Evolutionary conservation across 2,888 invertebrate species (phyloP).

Genomic region (Zele albiditarsus): DNA sequence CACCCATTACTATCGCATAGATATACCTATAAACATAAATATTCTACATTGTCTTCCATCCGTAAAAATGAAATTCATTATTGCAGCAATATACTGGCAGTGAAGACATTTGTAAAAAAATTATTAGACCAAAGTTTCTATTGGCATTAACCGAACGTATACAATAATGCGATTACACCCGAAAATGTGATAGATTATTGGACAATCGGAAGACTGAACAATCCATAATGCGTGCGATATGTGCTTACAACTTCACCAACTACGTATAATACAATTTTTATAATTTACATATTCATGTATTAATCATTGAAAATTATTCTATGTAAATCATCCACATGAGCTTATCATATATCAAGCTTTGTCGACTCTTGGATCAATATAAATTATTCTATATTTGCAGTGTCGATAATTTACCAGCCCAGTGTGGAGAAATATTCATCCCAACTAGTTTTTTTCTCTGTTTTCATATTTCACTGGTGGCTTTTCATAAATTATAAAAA

Average conservation of each 20-base stretch:
- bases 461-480: constrained; percentile 13
- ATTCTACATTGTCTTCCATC: not conserved
- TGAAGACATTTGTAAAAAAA: not conserved
- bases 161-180: not conserved
- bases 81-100: not conserved
- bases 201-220: constrained; percentile 23
- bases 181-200: not conserved
- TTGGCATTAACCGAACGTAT: not conserved
- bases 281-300: not conserved
- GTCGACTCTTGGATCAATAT: not conserved
- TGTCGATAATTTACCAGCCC: not conserved
- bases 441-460: constrained; percentile 28
- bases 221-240: not conserved
- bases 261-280: not conserved
- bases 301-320: not conserved
- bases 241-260: not conserved
- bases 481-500: constrained; percentile 11
- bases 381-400: not conserved
- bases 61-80: not conserved
- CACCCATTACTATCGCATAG: not conserved
- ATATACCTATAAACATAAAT: not conserved
- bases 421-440: not conserved
- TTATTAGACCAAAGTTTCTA: not conserved
- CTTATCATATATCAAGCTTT: not conserved
- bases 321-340: not conserved